Evolutionary conservation across 2,888 invertebrate genomes (phyloP).

Genomic region (Phorcus lineatus): DNA sequence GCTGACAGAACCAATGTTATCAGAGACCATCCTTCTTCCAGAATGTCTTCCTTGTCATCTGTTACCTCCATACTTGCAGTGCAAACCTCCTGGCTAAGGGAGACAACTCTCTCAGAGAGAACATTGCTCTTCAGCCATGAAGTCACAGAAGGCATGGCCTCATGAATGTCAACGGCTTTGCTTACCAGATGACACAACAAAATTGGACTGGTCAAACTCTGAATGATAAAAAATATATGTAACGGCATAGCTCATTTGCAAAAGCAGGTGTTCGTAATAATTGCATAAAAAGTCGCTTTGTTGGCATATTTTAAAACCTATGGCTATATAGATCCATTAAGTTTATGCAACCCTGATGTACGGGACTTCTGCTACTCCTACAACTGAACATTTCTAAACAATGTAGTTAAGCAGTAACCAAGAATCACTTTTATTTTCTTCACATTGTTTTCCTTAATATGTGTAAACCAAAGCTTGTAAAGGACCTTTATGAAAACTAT

Average conservation of each 20-base stretch:
- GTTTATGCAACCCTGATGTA: no score
- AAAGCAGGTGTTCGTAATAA: background rate
- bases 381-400: no score
- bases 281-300: no score
- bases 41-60: constrained; percentile 25
- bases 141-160: constrained; percentile 24
- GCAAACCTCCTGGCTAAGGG: constrained; percentile 17
- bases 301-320: no score
- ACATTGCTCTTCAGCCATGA: constrained; percentile 26
- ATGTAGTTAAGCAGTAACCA: no score
- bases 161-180: constrained; percentile 26
- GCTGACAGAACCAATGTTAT: constrained; percentile 59
- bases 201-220: constrained; percentile 23
- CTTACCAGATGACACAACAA: constrained; percentile 30
- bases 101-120: constrained; percentile 27
- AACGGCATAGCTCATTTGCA: background rate
- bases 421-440: no score
- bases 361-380: no score
- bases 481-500: background rate
- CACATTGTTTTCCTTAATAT: no score
- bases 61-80: background rate
- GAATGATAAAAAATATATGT: background rate
- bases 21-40: constrained; percentile 56
- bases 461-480: no score
- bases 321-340: no score